These are phyloP conservation scores for Trachymyrmex septentrionalis DNA, from an alignment of 1,140 invertebrate species.

Conservation along the genomic window DNA sequence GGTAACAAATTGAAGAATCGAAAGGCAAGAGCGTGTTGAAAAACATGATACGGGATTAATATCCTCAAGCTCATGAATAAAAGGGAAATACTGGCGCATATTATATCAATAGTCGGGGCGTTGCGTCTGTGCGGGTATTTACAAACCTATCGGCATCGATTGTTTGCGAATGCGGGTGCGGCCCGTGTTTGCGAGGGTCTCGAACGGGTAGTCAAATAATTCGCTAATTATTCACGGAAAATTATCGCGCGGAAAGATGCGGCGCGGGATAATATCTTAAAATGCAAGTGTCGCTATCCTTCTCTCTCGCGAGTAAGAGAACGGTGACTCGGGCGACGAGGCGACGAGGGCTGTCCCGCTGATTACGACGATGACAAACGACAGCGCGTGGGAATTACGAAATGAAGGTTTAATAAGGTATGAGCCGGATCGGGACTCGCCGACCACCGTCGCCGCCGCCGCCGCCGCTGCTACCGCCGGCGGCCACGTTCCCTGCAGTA, in stretches of 20 bases:
- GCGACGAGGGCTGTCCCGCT: slow-evolving; percentile 57
- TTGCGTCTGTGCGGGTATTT: slow-evolving; percentile 46
- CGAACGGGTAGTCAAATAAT: slow-evolving; percentile 38
- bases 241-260: not conserved
- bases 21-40: slow-evolving; percentile 35
- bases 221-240: slow-evolving; percentile 38
- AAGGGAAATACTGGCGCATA: slow-evolving; percentile 51
- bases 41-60: slow-evolving; percentile 55
- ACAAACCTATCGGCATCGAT: slow-evolving; percentile 50
- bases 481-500: slow-evolving; percentile 74
- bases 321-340: not conserved
- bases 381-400: slow-evolving; percentile 77
- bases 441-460: not conserved
- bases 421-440: slow-evolving; percentile 69
- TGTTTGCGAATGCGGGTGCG: slow-evolving; percentile 41
- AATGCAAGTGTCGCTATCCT: not conserved
- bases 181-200: slow-evolving; percentile 39
- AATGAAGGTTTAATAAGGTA: slow-evolving; percentile 83
- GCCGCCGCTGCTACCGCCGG: not conserved
- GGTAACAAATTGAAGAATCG: slow-evolving; percentile 44
- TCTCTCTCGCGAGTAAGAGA: not conserved
- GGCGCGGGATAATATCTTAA: not conserved
- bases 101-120: slow-evolving; percentile 33
- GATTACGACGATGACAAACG: slow-evolving; percentile 79
- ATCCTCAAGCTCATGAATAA: slow-evolving; percentile 60